phyloP scores from a whole-genome alignment of 2,797 vertebrate species.

The Tarsius wallacei region DNA sequence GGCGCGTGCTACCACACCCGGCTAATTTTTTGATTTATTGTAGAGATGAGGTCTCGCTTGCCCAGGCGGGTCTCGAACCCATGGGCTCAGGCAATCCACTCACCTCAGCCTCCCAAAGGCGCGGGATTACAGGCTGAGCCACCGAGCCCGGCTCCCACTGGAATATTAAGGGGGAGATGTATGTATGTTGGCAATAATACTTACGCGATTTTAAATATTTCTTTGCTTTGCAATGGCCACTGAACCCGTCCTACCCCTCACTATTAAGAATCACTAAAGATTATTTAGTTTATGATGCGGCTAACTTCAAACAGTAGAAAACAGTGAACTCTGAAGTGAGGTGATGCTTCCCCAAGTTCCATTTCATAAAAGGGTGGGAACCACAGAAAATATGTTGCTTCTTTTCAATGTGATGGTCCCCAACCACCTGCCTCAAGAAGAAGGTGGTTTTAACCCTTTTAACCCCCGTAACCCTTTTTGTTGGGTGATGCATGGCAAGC shows the following conservation, averaged over 20 bases:
- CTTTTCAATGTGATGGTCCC: background rate
- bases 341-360: fast-evolving
- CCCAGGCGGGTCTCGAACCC: no score
- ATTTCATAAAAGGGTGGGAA: fast-evolving
- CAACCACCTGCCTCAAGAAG: background rate
- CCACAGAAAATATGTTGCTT: background rate
- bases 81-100: no score
- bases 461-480: no score
- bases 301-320: background rate
- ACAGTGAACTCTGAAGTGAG: background rate
- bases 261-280: background rate
- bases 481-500: no score
- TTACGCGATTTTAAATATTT: background rate
- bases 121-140: no score
- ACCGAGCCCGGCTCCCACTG: no score
- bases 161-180: background rate
- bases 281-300: no score
- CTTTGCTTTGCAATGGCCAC: background rate
- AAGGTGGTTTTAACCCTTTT: no score
- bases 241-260: background rate
- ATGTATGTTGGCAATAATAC: background rate
- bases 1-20: no score
- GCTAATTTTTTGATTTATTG: no score
- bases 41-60: no score
- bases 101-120: no score